Evolutionary conservation across 2,113 vertebrate genomes (phyloP), one percentile per base, ranked within the genome.

Genomic region (Azemiops feae): DNA sequence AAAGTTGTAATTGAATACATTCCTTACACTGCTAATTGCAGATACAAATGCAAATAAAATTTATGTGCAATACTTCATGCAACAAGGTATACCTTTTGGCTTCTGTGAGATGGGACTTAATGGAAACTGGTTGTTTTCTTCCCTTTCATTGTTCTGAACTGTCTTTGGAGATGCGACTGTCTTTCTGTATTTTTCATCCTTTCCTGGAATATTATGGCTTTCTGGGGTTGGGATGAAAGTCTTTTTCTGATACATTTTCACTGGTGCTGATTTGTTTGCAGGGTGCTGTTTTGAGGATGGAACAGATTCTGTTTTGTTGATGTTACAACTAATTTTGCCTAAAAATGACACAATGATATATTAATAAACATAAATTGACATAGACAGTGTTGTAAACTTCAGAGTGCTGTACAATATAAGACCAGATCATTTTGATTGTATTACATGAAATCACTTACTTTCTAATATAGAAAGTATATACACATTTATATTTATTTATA

Each of bases 1-100:
- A 74, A 52, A 74, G 22, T 14, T 81, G 16, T 57, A 30, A 81
- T 1, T 18, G n/a, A 74, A 74, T 74, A 20, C 34, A 20, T 55
- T 91, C 5, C 43, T 39, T 91, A 85, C 23, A 85, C 5, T 85
- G 14, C 52, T n/a, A 85, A 57, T 55, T 30, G 39, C 34, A 85
- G 52, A 53, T 52, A 69, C 30, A 86, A 47, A 20, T 20, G 50
- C 27, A 85, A 91, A 55, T 43, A 43, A 54, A 54, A 14, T 10
- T 30, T 54, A 43, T 18, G 45, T 1, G 0, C 1, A 43, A 43
- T 55, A 25, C 52, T 91, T 81, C 14, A 11, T 58, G 45, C 30
- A 43, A 43, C 39, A 39, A 81, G 18, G 60, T 14, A 74, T 97
- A 96, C 95, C 95, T 8, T 94, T 94, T 57, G 8, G 89, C 27